phyloP scores from a whole-genome alignment of 2,113 vertebrate species.

The Megaceryle torquata region DNA sequence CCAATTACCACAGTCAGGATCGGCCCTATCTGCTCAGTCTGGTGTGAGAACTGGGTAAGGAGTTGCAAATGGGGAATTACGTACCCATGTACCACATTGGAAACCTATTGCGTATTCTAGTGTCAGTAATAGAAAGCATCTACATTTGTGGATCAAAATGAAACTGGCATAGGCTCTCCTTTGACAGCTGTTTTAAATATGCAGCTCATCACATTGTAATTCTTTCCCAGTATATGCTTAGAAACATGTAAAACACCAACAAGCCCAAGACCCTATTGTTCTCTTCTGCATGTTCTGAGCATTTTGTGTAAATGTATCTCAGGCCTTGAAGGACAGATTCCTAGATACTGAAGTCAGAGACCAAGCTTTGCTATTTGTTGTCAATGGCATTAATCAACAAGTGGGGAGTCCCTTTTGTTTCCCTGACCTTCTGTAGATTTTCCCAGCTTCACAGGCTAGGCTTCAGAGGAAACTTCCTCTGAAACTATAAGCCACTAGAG shows the following conservation, averaged over 20 bases:
- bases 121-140: constrained; percentile 62
- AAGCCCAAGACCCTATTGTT: constrained; percentile 34
- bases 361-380: constrained; percentile 12
- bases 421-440: not conserved
- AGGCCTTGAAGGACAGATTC: constrained; percentile 26
- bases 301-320: constrained; percentile 25
- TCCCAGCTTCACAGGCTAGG: not conserved
- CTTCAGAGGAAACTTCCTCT: constrained; percentile 68
- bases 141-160: constrained; percentile 46
- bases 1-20: not conserved
- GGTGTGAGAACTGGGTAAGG: constrained; percentile 34
- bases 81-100: constrained; percentile 11
- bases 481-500: constrained; percentile 66
- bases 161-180: constrained; percentile 44
- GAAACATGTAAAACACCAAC: constrained; percentile 40
- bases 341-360: constrained; percentile 44
- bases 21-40: not conserved
- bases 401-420: constrained; percentile 10
- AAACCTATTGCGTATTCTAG: constrained; percentile 37
- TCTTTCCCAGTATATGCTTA: constrained; percentile 46
- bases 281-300: constrained; percentile 6
- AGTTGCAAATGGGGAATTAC: constrained; percentile 47
- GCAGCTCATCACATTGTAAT: constrained; percentile 52
- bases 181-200: constrained; percentile 62
- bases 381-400: constrained; percentile 35